Evolutionary conservation across 1,140 invertebrate species (phyloP).

Genomic region (Drosophila quadrilineata): DNA sequence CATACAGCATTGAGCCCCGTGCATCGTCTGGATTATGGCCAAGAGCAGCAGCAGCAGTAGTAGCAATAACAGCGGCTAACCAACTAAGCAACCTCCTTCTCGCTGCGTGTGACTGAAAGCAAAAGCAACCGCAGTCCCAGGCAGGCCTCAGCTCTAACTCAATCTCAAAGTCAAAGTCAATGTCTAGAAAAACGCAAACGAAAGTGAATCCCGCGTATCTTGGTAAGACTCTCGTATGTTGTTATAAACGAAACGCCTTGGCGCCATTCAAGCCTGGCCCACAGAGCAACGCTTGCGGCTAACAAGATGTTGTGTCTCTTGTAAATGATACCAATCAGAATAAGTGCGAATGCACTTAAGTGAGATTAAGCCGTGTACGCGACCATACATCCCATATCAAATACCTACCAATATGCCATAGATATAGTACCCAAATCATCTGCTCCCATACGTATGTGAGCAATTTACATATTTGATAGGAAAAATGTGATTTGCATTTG

Average conservation of each 20-base stretch:
- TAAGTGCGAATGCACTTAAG: slow-evolving; percentile 76
- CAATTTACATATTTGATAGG: slow-evolving; percentile 62
- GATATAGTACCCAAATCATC: too few species aligned
- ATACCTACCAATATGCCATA: too few species aligned
- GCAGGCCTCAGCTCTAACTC: too few species aligned
- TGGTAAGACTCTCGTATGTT: background rate
- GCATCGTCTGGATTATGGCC: slow-evolving; percentile 49
- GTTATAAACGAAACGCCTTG: slow-evolving; percentile 29
- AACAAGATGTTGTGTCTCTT: slow-evolving; percentile 10
- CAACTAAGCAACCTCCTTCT: slow-evolving; percentile 38
- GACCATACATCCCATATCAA: too few species aligned
- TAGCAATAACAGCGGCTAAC: slow-evolving; percentile 20
- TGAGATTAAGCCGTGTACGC: slow-evolving; percentile 45
- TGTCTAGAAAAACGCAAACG: slow-evolving; percentile 42
- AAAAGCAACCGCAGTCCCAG: slow-evolving; percentile 38
- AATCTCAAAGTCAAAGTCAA: too few species aligned
- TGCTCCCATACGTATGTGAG: slow-evolving; percentile 2
- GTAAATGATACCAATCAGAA: slow-evolving; percentile 76
- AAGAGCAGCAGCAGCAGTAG: too few species aligned
- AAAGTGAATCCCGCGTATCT: slow-evolving; percentile 62
- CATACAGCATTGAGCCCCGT: slow-evolving; percentile 43
- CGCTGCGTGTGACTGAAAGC: slow-evolving; percentile 60
- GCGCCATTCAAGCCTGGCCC: slow-evolving; percentile 44
- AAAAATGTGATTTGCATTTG: slow-evolving; percentile 40
- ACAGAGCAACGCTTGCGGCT: slow-evolving; percentile 20